Base-by-base conservation (phyloP, 2,113 vertebrate genomes). In the Hypanus sabinus region DNA sequence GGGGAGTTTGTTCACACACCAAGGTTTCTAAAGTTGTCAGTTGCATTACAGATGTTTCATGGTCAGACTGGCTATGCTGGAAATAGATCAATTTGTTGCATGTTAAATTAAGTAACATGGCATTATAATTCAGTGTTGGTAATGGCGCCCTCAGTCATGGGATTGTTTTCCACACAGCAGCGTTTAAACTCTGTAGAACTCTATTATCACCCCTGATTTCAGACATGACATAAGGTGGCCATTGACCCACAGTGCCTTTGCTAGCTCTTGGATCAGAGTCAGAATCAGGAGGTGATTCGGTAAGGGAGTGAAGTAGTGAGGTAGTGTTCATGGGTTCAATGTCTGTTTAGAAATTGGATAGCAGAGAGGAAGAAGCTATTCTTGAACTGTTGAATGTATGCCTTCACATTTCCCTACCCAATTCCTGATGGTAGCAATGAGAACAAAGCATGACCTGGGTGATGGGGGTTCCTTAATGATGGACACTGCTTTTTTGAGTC, bases 11-110 rank as follows among this genome's bases (percentile, higher is more conserved):
- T 90, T 90, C 85, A 65, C 85, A 65, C n/a, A 27, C 0, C 18
- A 30, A n/a, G n/a, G 9, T 90, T 65, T 90, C 60, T 65, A n/a
- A 90, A 68, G 22, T 68, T 65, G 62, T 33, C 85, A 90, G 33
- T 90, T n/a, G 62, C 7, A 18, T 65, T 90, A 90, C 85, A 90
- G 27, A 65, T 65, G n/a, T 33, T 62, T 90, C 85, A 90, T 90
- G 60, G 85, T 33, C 6, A 33, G 60, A 33, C 60, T 20, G 22
- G 22, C 71, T 73, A n/a, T 90, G 85, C 30, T 90, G 85, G 30
- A 65, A 62, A 57, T 30, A 57, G 24, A 30, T 33, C 1, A 33
- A 36, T 7, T 79, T 33, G 76, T 36, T 36, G 0, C 27, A 36
- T 79, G 16, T 79, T 79, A 79, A 33, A 79, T 79, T 16, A 79